These are phyloP conservation scores for Eupristina koningsbergeri DNA, from an alignment of 1,140 invertebrate genomes.

Conservation along the genomic window DNA sequence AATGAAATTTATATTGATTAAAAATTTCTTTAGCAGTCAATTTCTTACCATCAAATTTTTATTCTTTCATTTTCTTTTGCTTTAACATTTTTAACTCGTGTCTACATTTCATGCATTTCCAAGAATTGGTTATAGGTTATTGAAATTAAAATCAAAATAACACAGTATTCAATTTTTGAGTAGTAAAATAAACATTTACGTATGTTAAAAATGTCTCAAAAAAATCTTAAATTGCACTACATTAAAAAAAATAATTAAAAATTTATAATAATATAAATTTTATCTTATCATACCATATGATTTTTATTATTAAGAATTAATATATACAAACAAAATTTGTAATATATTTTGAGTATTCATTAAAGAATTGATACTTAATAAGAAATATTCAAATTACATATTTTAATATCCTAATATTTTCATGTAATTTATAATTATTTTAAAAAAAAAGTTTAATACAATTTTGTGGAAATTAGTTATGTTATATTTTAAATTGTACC, in stretches of 20 bases:
- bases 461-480: not conserved
- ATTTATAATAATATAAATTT: not conserved
- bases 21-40: not conserved
- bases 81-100: conserved; percentile 26
- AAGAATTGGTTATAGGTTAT: conserved; percentile 12
- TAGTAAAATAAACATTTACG: not conserved
- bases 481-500: not conserved
- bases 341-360: not conserved
- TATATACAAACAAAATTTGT: not conserved
- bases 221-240: not conserved
- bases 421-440: not conserved
- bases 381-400: not conserved
- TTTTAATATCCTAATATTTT: not conserved
- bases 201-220: not conserved
- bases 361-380: not conserved
- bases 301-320: not conserved
- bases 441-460: not conserved
- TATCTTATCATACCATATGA: not conserved
- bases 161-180: conserved; percentile 8
- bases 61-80: not conserved
- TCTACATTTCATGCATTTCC: not conserved
- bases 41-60: conserved; percentile 27
- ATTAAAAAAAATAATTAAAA: not conserved
- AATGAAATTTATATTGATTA: not conserved
- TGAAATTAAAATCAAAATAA: conserved; percentile 7